A percentile compares a stretch with the other conserved stretches of the same genome.
Conservation (phyloP, 2,888 invertebrate species). For the Tetramorium bicarinatum region DNA sequence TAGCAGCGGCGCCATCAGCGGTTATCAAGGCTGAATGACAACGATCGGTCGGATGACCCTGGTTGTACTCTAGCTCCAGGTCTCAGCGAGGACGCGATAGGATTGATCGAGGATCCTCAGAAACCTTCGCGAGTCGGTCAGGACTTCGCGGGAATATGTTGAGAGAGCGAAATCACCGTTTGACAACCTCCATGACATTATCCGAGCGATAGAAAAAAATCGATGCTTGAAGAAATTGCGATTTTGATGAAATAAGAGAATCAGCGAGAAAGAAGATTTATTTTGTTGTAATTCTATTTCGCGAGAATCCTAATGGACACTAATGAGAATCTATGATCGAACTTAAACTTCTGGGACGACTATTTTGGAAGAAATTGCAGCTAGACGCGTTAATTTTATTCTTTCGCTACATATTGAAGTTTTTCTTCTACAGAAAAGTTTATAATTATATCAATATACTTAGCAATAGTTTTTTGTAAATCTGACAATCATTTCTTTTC, state of each 20-base stretch:
- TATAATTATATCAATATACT: background rate
- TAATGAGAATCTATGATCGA: constrained; percentile 43
- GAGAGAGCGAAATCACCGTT: constrained; percentile 18
- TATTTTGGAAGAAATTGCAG: constrained; percentile 35
- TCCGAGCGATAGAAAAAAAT: constrained; percentile 40
- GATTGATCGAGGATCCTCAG: constrained; percentile 8
- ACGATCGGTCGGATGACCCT: constrained; percentile 75
- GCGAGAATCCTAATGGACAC: background rate
- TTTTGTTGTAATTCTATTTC: constrained; percentile 27
- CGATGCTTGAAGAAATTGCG: constrained; percentile 38
- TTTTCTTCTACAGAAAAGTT: background rate
- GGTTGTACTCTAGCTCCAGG: constrained; percentile 37
- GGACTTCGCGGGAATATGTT: constrained; percentile 11
- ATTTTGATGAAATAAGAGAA: constrained; percentile 42
- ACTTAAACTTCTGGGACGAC: background rate
- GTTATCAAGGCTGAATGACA: constrained; percentile 84
- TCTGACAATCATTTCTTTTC: background rate
- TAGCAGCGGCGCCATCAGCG: constrained; percentile 68
- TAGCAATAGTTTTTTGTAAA: background rate
- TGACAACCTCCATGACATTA: constrained; percentile 36
- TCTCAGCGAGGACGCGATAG: constrained; percentile 50
- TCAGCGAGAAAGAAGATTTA: constrained; percentile 20
- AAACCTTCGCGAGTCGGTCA: background rate
- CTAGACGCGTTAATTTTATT: constrained; percentile 19
- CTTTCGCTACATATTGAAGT: constrained; percentile 12